A percentile compares a stretch with the other conserved stretches of the same genome.
Conservation (phyloP, 2,888 invertebrate genomes). For the Sphaerophoria taeniata region DNA sequence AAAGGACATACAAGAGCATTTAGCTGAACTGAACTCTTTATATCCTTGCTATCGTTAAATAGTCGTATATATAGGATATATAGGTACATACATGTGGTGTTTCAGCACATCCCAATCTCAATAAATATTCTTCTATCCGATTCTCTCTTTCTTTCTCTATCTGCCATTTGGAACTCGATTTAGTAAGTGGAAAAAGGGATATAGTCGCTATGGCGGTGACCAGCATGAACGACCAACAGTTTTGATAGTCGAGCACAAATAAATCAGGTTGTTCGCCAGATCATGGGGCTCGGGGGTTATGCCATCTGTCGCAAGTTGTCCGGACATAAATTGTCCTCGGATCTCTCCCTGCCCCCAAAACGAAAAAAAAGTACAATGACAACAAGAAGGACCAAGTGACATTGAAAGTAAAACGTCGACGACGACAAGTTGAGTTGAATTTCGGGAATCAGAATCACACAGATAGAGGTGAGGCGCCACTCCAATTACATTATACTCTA, state of each 20-base stretch:
- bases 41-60: constrained; percentile 68
- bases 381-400: constrained; percentile 51
- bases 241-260: constrained; percentile 66
- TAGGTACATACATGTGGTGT: constrained; percentile 35
- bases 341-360: constrained; percentile 32
- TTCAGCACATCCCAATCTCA: constrained; percentile 64
- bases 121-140: constrained; percentile 57
- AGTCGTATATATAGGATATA: constrained; percentile 31
- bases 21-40: constrained; percentile 53
- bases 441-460: constrained; percentile 5
- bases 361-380: constrained; percentile 65
- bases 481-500: constrained; percentile 27
- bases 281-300: constrained; percentile 56
- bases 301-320: constrained; percentile 68
- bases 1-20: constrained; percentile 28
- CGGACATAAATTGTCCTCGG: constrained; percentile 71
- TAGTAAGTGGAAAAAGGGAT: constrained; percentile 49
- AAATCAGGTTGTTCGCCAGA: constrained; percentile 72
- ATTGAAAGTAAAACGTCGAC: constrained; percentile 69
- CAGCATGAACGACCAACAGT: constrained; percentile 46
- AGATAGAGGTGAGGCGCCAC: constrained; percentile 63
- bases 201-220: not conserved
- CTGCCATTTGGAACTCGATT: constrained; percentile 36
- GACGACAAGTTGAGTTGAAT: not conserved
- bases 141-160: not conserved